phyloP scores from a whole-genome alignment of 2,888 invertebrate species.

The Campopleginae sp. region DNA sequence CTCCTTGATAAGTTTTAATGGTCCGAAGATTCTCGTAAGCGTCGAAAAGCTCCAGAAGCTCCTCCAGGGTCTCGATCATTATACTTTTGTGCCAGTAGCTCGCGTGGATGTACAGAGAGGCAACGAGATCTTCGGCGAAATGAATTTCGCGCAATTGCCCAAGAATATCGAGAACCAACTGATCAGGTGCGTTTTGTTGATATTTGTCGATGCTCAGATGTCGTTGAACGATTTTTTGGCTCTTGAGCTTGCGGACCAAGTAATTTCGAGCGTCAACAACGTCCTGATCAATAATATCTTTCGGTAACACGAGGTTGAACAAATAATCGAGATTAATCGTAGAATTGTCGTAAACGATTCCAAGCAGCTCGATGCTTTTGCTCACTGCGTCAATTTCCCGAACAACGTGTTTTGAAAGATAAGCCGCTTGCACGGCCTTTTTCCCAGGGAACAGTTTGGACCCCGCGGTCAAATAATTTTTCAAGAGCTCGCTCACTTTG shows the following conservation, averaged over 20 bases:
- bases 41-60: slow-evolving; percentile 68
- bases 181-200: slow-evolving; percentile 70
- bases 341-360: slow-evolving; percentile 71
- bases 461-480: slow-evolving; percentile 45
- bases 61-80: slow-evolving; percentile 69
- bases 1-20: slow-evolving; percentile 20
- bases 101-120: slow-evolving; percentile 69
- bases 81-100: slow-evolving; percentile 71
- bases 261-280: slow-evolving; percentile 71
- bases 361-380: slow-evolving; percentile 72
- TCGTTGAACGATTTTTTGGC: slow-evolving; percentile 63
- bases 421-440: slow-evolving; percentile 45
- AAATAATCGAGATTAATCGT: slow-evolving; percentile 71
- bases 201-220: slow-evolving; percentile 71
- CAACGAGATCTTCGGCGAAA: slow-evolving; percentile 69
- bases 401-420: slow-evolving; percentile 67
- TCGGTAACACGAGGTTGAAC: slow-evolving; percentile 71
- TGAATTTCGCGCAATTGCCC: slow-evolving; percentile 70
- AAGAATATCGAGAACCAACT: slow-evolving; percentile 71
- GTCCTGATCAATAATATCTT: slow-evolving; percentile 71
- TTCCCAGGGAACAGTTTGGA: slow-evolving; percentile 5
- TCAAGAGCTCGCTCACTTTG: slow-evolving; percentile 66
- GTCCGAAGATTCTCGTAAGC: slow-evolving; percentile 68
- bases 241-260: slow-evolving; percentile 59
- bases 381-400: slow-evolving; percentile 69